These are phyloP conservation scores for Petrocephalus schoutedeni DNA, from an alignment of 2,797 vertebrate genomes.

Conservation along the genomic window DNA sequence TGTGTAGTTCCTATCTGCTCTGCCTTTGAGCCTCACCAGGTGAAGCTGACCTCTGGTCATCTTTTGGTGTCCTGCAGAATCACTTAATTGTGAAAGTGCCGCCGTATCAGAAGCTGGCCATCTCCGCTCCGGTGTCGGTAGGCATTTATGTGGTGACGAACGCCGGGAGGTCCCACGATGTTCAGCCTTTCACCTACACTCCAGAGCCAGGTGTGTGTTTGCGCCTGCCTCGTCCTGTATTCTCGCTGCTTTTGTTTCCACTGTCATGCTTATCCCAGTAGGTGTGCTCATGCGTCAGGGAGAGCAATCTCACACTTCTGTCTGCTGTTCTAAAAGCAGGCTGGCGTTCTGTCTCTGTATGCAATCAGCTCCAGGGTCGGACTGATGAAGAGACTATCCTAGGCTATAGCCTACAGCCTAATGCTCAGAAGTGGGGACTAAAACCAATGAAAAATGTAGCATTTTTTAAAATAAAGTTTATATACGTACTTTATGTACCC, in stretches of 20 bases:
- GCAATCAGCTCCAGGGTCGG: not conserved
- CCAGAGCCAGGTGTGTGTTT: conserved; percentile 76
- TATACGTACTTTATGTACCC: too few relatives aligned
- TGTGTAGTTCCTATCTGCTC: not conserved
- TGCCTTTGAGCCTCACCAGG: not conserved
- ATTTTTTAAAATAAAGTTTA: not conserved
- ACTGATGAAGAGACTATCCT: too few relatives aligned
- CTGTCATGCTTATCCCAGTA: not conserved
- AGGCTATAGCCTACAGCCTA: too few relatives aligned
- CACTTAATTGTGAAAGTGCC: conserved; percentile 97
- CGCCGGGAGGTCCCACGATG: conserved; percentile 89
- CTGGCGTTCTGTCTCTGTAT: not conserved
- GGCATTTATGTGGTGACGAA: conserved; percentile 93
- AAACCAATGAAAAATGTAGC: not conserved
- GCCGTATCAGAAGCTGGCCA: conserved; percentile 83
- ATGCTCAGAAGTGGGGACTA: too few relatives aligned
- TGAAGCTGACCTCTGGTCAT: not conserved
- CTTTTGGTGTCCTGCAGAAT: conserved; percentile 65
- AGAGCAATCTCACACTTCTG: not conserved
- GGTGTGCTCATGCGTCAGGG: not conserved
- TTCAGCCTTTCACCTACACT: conserved; percentile 93
- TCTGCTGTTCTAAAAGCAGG: not conserved
- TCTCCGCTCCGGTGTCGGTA: conserved; percentile 80
- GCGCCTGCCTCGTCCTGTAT: not conserved
- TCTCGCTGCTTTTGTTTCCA: too few relatives aligned